phyloP scores from a whole-genome alignment of 2,113 vertebrate genomes.

The Pipa parva region DNA sequence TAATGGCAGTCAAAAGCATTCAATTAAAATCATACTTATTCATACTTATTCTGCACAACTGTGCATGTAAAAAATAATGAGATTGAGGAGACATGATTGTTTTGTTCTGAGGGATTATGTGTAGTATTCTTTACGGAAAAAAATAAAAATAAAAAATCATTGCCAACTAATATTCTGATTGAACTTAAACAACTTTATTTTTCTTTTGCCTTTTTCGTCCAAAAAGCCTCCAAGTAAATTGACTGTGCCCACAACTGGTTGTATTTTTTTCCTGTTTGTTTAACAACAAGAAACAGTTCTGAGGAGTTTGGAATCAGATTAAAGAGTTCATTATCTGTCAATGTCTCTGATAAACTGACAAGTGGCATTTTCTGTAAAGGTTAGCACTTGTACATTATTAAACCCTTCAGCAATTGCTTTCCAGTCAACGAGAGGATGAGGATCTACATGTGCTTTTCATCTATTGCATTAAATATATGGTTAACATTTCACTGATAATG shows the following conservation, averaged over 20 bases:
- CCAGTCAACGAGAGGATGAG: background rate
- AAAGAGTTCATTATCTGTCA: slow-evolving; percentile 5
- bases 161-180: background rate
- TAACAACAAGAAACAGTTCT: slow-evolving; percentile 1
- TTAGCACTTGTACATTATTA: slow-evolving; percentile 35
- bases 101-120: background rate
- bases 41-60: slow-evolving; percentile 3
- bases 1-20: slow-evolving; percentile 16
- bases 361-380: slow-evolving; percentile 38
- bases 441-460: background rate
- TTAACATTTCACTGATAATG: background rate
- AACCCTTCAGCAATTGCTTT: background rate
- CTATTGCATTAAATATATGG: background rate
- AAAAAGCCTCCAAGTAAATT: background rate
- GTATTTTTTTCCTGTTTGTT: background rate
- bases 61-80: background rate
- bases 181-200: background rate
- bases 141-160: background rate
- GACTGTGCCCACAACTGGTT: background rate
- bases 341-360: slow-evolving; percentile 16
- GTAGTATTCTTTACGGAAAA: background rate
- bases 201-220: background rate
- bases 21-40: slow-evolving; percentile 25
- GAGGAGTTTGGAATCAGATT: slow-evolving; percentile 1
- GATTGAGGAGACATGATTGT: background rate